phyloP scores from a whole-genome alignment of 2,888 invertebrate genomes.

The Athalia circularis region DNA sequence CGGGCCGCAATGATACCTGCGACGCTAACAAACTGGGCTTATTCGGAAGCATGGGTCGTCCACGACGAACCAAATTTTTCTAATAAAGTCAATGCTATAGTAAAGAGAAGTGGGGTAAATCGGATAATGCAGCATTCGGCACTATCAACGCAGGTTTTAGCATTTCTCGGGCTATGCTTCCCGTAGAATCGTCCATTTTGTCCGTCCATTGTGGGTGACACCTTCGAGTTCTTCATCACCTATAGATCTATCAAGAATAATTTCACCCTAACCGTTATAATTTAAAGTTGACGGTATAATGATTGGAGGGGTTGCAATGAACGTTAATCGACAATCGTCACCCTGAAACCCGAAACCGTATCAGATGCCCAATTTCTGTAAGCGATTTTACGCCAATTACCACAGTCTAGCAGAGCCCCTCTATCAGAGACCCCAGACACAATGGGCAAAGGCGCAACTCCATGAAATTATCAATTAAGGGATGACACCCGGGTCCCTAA shows the following conservation, averaged over 20 bases:
- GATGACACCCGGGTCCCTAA: conserved; percentile 32
- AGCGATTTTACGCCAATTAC: conserved; percentile 66
- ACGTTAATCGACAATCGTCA: conserved; percentile 36
- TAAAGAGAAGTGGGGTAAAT: too few species aligned
- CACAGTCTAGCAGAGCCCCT: conserved; percentile 50
- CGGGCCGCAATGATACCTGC: conserved; percentile 47
- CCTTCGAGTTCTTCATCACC: too few species aligned
- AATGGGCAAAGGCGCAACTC: conserved; percentile 62
- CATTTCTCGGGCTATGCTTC: too few species aligned
- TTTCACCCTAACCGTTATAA: too few species aligned
- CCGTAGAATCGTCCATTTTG: too few species aligned
- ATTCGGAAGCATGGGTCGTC: conserved; percentile 48
- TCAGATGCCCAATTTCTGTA: conserved; percentile 23
- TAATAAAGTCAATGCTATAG: not conserved
- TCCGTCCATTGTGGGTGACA: too few species aligned
- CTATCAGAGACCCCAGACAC: conserved; percentile 59
- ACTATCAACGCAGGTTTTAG: too few species aligned
- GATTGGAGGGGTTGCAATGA: not conserved
- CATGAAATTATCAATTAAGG: conserved; percentile 61
- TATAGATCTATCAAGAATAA: too few species aligned
- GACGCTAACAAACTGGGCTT: conserved; percentile 35
- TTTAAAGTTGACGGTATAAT: not conserved
- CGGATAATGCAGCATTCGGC: too few species aligned
- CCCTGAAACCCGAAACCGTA: conserved; percentile 15
- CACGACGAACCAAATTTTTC: not conserved